Evolutionary conservation across 2,113 vertebrate genomes (phyloP).

Genomic region (Thalassoma bifasciatum): DNA sequence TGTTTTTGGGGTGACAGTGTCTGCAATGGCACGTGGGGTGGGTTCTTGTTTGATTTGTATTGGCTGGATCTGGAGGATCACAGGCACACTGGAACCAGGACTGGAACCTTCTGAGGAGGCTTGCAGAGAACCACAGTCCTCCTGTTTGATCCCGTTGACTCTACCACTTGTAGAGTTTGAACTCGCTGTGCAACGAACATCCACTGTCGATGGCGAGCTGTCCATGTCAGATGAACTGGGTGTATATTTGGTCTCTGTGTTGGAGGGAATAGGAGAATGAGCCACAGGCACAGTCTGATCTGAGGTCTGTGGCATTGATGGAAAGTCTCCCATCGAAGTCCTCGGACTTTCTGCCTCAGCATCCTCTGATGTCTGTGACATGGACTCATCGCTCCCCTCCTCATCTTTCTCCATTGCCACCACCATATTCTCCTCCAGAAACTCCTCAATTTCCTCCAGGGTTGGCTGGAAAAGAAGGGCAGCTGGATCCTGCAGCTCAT

Average conservation of each 20-base stretch:
- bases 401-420: constrained; percentile 83
- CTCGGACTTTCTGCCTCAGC: constrained; percentile 76
- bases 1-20: constrained; percentile 57
- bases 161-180: not conserved
- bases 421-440: constrained; percentile 98
- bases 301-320: constrained; percentile 72
- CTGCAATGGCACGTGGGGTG: constrained; percentile 53
- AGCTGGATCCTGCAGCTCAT: constrained; percentile 87
- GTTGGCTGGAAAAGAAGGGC: constrained; percentile 96
- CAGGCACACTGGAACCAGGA: constrained; percentile 74
- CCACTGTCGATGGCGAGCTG: constrained; percentile 63
- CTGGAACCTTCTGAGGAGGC: constrained; percentile 78
- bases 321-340: constrained; percentile 79
- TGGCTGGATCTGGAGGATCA: constrained; percentile 94
- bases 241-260: constrained; percentile 69
- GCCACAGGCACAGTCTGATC: constrained; percentile 85
- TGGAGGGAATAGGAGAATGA: constrained; percentile 41
- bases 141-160: constrained; percentile 70
- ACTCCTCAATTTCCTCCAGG: constrained; percentile 98
- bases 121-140: constrained; percentile 77
- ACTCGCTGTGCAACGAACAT: constrained; percentile 24
- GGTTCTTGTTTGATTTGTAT: constrained; percentile 91
- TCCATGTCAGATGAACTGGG: constrained; percentile 69
- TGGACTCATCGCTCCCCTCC: constrained; percentile 64
- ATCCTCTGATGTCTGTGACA: constrained; percentile 59